Conservation (phyloP, 2,797 vertebrate species). For the Hydrophis major region DNA sequence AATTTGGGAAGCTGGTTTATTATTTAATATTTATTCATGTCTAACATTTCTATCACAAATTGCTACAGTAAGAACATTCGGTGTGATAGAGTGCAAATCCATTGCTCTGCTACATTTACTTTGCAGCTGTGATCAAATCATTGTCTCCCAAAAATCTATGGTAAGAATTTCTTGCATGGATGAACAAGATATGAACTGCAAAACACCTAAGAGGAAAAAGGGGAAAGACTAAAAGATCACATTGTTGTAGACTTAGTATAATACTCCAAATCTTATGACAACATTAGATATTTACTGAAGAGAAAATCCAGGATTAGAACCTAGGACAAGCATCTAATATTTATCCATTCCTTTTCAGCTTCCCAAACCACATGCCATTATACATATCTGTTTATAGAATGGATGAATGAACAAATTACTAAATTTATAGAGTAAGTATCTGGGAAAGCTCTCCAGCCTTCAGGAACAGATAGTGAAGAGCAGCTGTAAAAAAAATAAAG, state of each 20-base stretch:
- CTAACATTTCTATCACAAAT: neutral
- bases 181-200: neutral
- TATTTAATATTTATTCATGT: conserved; percentile 7
- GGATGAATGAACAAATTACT: neutral
- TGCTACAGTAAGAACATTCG: neutral
- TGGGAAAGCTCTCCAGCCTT: neutral
- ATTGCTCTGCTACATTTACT: neutral
- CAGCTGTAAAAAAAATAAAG: neutral
- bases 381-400: neutral
- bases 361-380: neutral
- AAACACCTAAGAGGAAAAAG: neutral
- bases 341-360: neutral
- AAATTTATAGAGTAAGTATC: neutral
- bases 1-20: conserved; percentile 2
- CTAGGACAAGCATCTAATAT: neutral
- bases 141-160: neutral
- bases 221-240: neutral
- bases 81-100: neutral
- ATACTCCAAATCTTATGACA: neutral
- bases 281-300: neutral
- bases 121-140: conserved; percentile 1
- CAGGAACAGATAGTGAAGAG: too few species aligned
- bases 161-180: neutral
- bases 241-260: neutral
- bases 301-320: neutral